A percentile compares a stretch with the other conserved stretches of the same genome.
Conservation (phyloP, 2,113 vertebrate genomes). For the Cricetomys ansorgei region DNA sequence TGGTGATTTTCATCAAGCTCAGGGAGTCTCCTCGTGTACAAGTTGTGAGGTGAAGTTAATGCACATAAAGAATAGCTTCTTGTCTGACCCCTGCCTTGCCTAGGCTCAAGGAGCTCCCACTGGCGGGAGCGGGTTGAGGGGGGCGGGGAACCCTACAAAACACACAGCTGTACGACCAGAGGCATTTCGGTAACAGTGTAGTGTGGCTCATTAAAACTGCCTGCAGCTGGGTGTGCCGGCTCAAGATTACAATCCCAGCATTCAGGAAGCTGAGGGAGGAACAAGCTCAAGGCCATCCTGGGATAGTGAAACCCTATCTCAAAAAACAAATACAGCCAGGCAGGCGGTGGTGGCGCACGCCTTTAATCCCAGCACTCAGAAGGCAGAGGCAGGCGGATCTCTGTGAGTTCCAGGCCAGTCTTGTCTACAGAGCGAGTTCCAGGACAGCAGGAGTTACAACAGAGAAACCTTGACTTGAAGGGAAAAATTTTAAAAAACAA, state of each 20-base stretch:
- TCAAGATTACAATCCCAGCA: too few species aligned
- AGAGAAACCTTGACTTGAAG: too few species aligned
- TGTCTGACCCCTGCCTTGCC: not conserved
- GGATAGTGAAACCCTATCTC: not conserved
- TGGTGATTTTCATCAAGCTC: not conserved
- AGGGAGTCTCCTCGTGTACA: not conserved
- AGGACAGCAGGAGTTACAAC: too few species aligned
- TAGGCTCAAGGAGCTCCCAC: not conserved
- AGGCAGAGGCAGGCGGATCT: too few species aligned
- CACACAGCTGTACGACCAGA: not conserved
- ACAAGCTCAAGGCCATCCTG: not conserved
- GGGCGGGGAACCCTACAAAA: not conserved
- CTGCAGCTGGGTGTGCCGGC: not conserved
- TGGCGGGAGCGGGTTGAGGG: fast-evolving
- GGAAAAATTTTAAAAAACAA: too few species aligned
- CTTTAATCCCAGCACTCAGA: too few species aligned
- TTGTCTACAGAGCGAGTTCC: too few species aligned
- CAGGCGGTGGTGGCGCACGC: too few species aligned
- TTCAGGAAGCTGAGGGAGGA: not conserved
- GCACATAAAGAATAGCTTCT: not conserved
- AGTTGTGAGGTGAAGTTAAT: constrained; percentile 17
- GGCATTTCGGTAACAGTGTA: not conserved
- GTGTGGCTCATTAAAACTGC: not conserved
- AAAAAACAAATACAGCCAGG: not conserved
- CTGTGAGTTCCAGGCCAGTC: too few species aligned